These are phyloP conservation scores for Gracilinanus agilis DNA, from an alignment of 2,113 vertebrate species.

Conservation along the genomic window DNA sequence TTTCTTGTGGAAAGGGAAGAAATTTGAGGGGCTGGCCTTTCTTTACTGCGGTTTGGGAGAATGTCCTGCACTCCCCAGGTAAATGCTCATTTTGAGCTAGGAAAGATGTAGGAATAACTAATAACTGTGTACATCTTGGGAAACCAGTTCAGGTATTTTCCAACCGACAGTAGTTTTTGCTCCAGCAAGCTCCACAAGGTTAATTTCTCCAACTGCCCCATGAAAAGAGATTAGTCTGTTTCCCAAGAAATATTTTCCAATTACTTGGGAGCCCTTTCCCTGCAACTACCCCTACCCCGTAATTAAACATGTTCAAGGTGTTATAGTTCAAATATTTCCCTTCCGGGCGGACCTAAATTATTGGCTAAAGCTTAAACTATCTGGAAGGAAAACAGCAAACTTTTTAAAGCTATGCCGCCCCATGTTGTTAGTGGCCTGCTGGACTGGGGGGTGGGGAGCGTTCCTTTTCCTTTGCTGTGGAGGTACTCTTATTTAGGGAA, in stretches of 20 bases:
- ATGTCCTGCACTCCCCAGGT: neutral
- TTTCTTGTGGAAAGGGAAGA: neutral
- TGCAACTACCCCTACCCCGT: slow-evolving; percentile 66
- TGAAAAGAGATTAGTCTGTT: slow-evolving; percentile 80
- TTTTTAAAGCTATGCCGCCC: neutral
- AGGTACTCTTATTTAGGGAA: neutral
- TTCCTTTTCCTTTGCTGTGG: neutral
- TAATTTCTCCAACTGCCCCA: slow-evolving; percentile 75
- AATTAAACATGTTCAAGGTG: slow-evolving; percentile 77
- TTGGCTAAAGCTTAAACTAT: slow-evolving; percentile 46
- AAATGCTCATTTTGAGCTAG: neutral
- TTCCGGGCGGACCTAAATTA: slow-evolving; percentile 65
- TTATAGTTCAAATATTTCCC: slow-evolving; percentile 74
- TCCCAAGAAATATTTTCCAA: slow-evolving; percentile 81
- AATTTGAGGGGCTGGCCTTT: neutral
- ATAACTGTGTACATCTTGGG: neutral
- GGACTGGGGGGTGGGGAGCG: rapidly evolving
- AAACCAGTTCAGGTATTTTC: neutral
- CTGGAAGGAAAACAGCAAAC: neutral
- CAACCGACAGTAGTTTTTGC: neutral
- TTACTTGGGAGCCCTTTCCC: slow-evolving; percentile 77
- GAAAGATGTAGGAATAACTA: neutral
- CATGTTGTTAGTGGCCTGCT: neutral
- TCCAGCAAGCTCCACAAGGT: slow-evolving; percentile 68
- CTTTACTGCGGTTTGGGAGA: neutral